Conservation (phyloP, 2,113 vertebrate species). For the Ctenodactylus gundi region DNA sequence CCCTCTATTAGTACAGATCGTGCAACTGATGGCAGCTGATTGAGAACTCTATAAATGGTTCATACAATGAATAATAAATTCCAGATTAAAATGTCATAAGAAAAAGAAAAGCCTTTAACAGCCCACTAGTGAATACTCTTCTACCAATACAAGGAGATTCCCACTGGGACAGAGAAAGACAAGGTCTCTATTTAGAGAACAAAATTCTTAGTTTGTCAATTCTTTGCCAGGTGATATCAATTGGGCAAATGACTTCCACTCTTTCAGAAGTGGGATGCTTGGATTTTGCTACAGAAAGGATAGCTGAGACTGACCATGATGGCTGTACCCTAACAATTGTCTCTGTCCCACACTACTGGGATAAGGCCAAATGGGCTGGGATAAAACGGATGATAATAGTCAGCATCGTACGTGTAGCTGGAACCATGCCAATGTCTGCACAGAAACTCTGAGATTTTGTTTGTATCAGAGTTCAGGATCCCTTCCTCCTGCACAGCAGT, state of each 20-base stretch:
- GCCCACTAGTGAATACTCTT: not conserved
- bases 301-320: not conserved
- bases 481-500: not conserved
- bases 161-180: slow-evolving; percentile 31
- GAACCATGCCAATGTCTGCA: not conserved
- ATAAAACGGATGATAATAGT: not conserved
- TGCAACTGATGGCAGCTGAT: slow-evolving; percentile 5
- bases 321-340: not conserved
- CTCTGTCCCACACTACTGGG: not conserved
- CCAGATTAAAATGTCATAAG: slow-evolving; percentile 62
- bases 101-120: not conserved
- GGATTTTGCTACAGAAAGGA: slow-evolving; percentile 2
- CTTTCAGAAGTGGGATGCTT: not conserved
- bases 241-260: not conserved
- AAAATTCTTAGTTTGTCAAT: not conserved
- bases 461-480: not conserved
- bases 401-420: not conserved
- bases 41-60: slow-evolving; percentile 42
- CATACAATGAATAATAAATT: slow-evolving; percentile 61
- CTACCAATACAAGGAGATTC: slow-evolving; percentile 5
- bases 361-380: not conserved
- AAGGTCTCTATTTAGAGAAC: not conserved
- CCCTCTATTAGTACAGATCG: slow-evolving; percentile 25
- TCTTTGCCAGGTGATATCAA: not conserved
- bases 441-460: not conserved